Base-by-base conservation (phyloP, 2,797 vertebrate species). In the Gymnocypris eckloni region DNA sequence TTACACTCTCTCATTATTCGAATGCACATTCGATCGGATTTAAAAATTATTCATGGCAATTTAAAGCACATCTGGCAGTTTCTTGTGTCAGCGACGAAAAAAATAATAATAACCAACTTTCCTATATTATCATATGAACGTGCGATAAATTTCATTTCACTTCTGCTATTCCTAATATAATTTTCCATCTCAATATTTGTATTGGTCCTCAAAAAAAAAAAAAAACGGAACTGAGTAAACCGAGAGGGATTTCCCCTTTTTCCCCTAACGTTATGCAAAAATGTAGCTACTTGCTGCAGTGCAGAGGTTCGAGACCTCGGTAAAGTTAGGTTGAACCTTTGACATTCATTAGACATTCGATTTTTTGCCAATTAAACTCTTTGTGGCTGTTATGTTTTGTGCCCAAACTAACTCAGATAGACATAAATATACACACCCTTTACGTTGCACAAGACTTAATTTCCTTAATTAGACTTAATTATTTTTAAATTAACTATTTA, bases 81-180 rank as follows among this genome's bases (percentile, higher is more conserved):
- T 77, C 6, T 28, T 69, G 1, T 41, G 72, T 43, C 45, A 20
- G 15, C 61, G 9, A 54, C 3, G 15, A 39, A 48, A 18, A 25
- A 2, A 41, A 33, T 33, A 33, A 33, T 33, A 33, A 33, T 3
- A 43, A 1, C 12, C 2, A 4, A 69, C 59, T 67, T 78, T 48
- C 82, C 78, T 11, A 25, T 67, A 25, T 71, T 25, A 18, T 77
- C 15, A 78, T 43, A 54, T 43, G 28, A 37, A 48, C 3, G 28
- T 37, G 59, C 13, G 0, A 75, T 11, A 0, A 28, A 72, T 61
- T 71, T 85, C 6, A 72, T 48, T 43, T 33, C 6, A 79, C 83
- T 85, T 80, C 77, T 50, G 67, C 76, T 72, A 25, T 64, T 48
- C 25, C 3, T 56, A 13, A 52, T 56, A 72, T 18, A 50, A 3